Evolutionary conservation across 2,888 invertebrate species (phyloP).

Genomic region (Eustalomyia histrio): DNA sequence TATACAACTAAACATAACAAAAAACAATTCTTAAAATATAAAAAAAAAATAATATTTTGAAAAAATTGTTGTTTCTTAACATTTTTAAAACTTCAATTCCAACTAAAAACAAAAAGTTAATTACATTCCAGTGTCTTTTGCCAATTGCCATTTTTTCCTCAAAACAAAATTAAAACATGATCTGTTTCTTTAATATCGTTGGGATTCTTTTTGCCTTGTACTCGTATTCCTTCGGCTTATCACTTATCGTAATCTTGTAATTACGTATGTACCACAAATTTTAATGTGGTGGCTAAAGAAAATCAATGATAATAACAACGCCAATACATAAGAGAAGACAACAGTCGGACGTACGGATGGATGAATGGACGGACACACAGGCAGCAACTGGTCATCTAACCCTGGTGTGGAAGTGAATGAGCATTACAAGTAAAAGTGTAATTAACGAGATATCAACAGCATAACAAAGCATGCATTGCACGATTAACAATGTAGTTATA

Average conservation of each 20-base stretch:
- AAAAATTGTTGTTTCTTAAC: constrained; percentile 2
- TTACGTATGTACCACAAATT: constrained; percentile 68
- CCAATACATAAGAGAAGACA: constrained; percentile 17
- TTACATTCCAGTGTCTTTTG: background rate
- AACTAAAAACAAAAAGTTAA: background rate
- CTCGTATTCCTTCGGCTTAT: constrained; percentile 59
- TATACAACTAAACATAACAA: background rate
- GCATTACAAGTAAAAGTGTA: constrained; percentile 63
- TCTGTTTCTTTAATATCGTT: constrained; percentile 1
- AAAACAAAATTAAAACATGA: background rate
- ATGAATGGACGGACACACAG: background rate
- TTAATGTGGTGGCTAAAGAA: constrained; percentile 63
- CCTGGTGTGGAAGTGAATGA: constrained; percentile 36
- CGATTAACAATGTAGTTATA: constrained; percentile 57
- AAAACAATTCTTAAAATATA: background rate
- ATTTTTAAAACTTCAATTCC: background rate
- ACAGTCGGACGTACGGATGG: background rate
- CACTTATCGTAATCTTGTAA: constrained; percentile 69
- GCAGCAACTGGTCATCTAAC: constrained; percentile 7
- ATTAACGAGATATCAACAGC: constrained; percentile 62
- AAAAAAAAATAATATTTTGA: background rate
- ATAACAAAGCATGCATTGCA: constrained; percentile 32
- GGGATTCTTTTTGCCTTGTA: constrained; percentile 22
- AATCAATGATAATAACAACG: constrained; percentile 31
- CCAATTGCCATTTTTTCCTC: background rate